phyloP scores from a whole-genome alignment of 2,113 vertebrate genomes.

The Lepisosteus osseus region DNA sequence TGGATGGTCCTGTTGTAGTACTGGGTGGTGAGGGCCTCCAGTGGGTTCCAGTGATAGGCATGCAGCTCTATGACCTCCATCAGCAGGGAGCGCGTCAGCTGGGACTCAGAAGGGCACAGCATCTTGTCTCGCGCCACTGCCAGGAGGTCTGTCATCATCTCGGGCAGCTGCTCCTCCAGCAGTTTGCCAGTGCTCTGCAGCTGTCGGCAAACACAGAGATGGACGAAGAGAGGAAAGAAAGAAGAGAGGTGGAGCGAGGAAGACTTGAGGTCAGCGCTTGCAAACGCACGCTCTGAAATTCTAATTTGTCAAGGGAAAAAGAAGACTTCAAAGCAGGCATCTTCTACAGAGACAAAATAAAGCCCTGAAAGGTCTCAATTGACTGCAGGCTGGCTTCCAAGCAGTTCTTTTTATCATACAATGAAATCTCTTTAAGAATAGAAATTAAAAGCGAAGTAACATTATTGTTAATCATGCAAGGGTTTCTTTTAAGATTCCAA shows the following conservation, averaged over 20 bases:
- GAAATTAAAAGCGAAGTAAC: too few species aligned
- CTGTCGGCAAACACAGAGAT: conserved; percentile 56
- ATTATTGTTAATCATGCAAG: too few species aligned
- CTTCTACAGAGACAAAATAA: too few species aligned
- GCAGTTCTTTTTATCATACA: too few species aligned
- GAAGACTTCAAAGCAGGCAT: too few species aligned
- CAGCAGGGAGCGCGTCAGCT: conserved; percentile 89
- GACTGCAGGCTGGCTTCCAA: too few species aligned
- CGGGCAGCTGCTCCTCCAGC: conserved; percentile 93
- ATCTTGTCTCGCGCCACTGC: conserved; percentile 92
- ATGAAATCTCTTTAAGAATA: too few species aligned
- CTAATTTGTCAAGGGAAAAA: conserved; percentile 9
- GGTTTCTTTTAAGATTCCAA: too few species aligned
- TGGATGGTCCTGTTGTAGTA: conserved; percentile 99
- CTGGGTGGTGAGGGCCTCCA: conserved; percentile 89
- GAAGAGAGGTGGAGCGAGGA: not conserved
- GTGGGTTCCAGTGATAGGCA: conserved; percentile 92
- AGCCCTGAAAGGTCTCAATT: too few species aligned
- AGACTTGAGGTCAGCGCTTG: conserved; percentile 20
- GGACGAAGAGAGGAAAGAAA: not conserved
- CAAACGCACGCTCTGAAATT: not conserved
- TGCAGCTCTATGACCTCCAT: conserved; percentile 98
- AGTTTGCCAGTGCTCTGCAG: conserved; percentile 90
- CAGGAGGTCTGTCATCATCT: conserved; percentile 95
- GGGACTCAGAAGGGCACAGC: conserved; percentile 89